phyloP scores from a whole-genome alignment of 1,140 invertebrate genomes.

The Solen grandis region DNA sequence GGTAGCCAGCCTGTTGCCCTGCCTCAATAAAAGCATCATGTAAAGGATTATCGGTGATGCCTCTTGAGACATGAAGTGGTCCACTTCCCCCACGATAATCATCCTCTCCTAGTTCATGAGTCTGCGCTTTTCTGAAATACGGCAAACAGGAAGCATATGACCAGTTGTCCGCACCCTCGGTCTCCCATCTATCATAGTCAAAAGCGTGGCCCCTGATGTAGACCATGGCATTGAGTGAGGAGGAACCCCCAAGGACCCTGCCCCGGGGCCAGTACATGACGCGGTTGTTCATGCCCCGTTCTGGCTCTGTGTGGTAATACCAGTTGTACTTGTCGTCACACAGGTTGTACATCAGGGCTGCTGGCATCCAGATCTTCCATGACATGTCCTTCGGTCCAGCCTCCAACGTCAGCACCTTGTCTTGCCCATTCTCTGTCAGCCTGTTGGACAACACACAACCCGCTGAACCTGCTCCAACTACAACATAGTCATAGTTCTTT shows the following conservation, averaged over 20 bases:
- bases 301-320: constrained; percentile 82
- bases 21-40: constrained; percentile 91
- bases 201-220: constrained; percentile 95
- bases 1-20: constrained; percentile 94
- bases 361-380: constrained; percentile 83
- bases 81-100: constrained; percentile 81
- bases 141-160: constrained; percentile 86
- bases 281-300: constrained; percentile 81
- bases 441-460: constrained; percentile 80
- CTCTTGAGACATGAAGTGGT: constrained; percentile 81
- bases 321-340: constrained; percentile 82
- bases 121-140: constrained; percentile 82
- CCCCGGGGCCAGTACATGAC: constrained; percentile 83
- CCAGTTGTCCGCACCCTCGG: constrained; percentile 94
- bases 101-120: constrained; percentile 79
- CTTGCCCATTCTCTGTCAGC: constrained; percentile 72
- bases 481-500: constrained; percentile 75
- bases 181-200: constrained; percentile 97
- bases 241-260: constrained; percentile 88
- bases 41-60: constrained; percentile 80
- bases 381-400: constrained; percentile 81
- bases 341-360: constrained; percentile 83
- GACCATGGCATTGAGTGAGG: constrained; percentile 98
- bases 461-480: constrained; percentile 81
- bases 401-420: constrained; percentile 81